Percentiles rank a stretch among this genome's conserved stretches.
Conservation (phyloP, 2,888 invertebrate genomes). For the Serripes groenlandicus region DNA sequence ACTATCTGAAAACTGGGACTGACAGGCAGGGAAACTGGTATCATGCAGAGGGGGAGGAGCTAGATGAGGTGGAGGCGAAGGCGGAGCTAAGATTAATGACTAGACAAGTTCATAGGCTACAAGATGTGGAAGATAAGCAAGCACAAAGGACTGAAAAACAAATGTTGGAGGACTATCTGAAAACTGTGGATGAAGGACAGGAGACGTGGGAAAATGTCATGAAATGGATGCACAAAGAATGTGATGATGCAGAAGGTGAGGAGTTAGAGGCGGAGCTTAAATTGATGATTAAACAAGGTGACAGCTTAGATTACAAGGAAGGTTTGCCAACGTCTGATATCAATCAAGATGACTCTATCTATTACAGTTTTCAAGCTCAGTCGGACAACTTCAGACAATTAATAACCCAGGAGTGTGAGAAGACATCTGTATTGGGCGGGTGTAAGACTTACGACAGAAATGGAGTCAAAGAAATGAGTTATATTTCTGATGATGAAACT, state of each 20-base stretch:
- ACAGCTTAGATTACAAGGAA: neutral
- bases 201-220: slow-evolving; percentile 55
- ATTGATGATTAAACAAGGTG: slow-evolving; percentile 34
- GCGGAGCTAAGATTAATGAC: slow-evolving; percentile 47
- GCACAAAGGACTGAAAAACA: no score
- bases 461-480: neutral
- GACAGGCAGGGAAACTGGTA: slow-evolving; percentile 54
- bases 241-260: slow-evolving; percentile 26
- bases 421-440: neutral
- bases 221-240: slow-evolving; percentile 63
- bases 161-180: slow-evolving; percentile 50
- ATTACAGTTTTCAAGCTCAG: slow-evolving; percentile 61
- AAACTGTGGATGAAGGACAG: slow-evolving; percentile 47
- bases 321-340: neutral
- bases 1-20: slow-evolving; percentile 48
- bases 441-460: neutral
- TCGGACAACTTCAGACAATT: slow-evolving; percentile 48
- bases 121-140: no score
- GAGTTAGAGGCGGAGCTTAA: slow-evolving; percentile 53
- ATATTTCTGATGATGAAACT: neutral
- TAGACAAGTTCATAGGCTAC: slow-evolving; percentile 14
- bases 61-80: slow-evolving; percentile 37
- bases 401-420: neutral
- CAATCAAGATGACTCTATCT: slow-evolving; percentile 51
- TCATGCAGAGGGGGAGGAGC: slow-evolving; percentile 44